These are phyloP conservation scores for Riparia riparia DNA, from an alignment of 2,113 vertebrate species.

Conservation along the genomic window DNA sequence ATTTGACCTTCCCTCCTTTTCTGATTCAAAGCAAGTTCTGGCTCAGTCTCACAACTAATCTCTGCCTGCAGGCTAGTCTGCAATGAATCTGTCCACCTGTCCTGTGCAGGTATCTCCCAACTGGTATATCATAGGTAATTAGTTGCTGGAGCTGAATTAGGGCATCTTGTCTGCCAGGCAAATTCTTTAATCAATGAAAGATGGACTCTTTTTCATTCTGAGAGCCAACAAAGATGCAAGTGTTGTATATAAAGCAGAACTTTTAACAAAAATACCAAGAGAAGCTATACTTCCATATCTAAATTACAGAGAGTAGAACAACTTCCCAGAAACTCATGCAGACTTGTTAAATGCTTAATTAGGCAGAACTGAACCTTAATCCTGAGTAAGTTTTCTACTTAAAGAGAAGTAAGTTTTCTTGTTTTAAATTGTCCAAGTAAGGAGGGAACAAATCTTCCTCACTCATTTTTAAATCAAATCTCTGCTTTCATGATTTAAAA, in stretches of 20 bases:
- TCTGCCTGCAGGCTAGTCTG: neutral
- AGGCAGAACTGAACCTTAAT: neutral
- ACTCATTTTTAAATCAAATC: neutral
- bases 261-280: neutral
- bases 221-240: neutral
- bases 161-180: neutral
- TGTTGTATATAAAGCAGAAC: neutral
- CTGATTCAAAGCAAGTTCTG: neutral
- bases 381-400: neutral
- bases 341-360: neutral
- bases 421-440: neutral
- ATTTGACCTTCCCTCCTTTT: neutral
- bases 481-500: neutral
- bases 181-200: neutral
- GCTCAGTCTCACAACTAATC: neutral
- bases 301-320: neutral
- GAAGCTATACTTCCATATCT: neutral
- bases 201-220: neutral
- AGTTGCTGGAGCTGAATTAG: neutral
- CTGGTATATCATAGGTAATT: neutral
- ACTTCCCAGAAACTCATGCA: neutral
- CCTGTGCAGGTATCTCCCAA: neutral
- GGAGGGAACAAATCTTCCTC: neutral
- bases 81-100: neutral
- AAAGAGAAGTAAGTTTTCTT: neutral